These are phyloP conservation scores for Melitaea athalia DNA, from an alignment of 2,888 invertebrate species.

Conservation along the genomic window DNA sequence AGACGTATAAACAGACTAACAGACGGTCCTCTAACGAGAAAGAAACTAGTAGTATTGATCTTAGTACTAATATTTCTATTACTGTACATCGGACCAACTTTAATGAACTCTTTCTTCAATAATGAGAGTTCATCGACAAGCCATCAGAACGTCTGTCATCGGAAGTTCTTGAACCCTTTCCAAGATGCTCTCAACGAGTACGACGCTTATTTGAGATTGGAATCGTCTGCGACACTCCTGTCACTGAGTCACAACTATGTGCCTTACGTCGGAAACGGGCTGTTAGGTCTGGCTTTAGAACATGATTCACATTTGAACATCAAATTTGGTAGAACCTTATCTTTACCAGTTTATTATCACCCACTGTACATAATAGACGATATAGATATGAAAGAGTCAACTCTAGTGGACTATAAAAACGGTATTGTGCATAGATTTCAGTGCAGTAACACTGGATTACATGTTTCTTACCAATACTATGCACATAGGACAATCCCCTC, in stretches of 20 bases:
- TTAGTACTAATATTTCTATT: conserved; percentile 82
- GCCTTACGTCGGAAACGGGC: conserved; percentile 90
- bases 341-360: conserved; percentile 85
- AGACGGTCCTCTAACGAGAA: conserved; percentile 76
- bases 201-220: conserved; percentile 85
- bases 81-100: conserved; percentile 85
- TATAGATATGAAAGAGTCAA: conserved; percentile 83
- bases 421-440: conserved; percentile 87
- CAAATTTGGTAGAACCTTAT: conserved; percentile 85
- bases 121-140: conserved; percentile 69
- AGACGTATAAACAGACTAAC: conserved; percentile 72
- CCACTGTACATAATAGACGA: conserved; percentile 84
- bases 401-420: conserved; percentile 85
- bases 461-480: conserved; percentile 86
- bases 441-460: conserved; percentile 84
- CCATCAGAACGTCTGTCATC: conserved; percentile 84
- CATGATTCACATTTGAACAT: conserved; percentile 85
- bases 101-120: conserved; percentile 84
- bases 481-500: conserved; percentile 91
- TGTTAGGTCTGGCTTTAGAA: conserved; percentile 85
- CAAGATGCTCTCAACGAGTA: conserved; percentile 83
- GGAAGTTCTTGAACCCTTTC: conserved; percentile 84
- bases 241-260: conserved; percentile 83
- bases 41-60: conserved; percentile 74
- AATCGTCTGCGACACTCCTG: conserved; percentile 75